Evolutionary conservation across 2,797 vertebrate genomes (phyloP), one percentile per base, ranked within the genome.

Genomic region (Dryobates pubescens): DNA sequence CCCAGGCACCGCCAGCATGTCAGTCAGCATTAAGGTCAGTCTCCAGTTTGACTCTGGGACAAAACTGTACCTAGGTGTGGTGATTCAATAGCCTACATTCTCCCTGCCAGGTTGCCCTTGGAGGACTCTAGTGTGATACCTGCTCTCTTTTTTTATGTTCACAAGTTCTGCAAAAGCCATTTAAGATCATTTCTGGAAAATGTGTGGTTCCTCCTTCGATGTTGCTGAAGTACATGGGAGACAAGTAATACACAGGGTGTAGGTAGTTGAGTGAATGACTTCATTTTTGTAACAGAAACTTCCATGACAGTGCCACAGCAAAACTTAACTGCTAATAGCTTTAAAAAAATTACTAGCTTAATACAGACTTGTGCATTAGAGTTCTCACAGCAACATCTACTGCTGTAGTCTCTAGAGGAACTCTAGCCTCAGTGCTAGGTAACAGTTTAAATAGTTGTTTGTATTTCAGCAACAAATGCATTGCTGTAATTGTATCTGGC

Each of bases 1-100:
- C 61, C 19, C 19, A 12, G 58, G 34, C 53, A 3, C 1, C 7
- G 7, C 56, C 12, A 18, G 67, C 22, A 17, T 0, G 0, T 13
- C 27, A 1, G 1, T 8, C 43, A 4, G 43, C 10, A 0, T 27
- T 14, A 23, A 1, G 0, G 11, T 7, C 77, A 9, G 11, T 30
- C 56, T 58, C 9, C 24, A 6, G 29, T 29, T 17, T 7, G 1
- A 3, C 74, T n/a, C 23, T 1, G 8, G 63, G 10, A 51, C 58
- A 74, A 13, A 51, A 13, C 49, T 43, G 49, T 3, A 27, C 17
- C 54, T 16, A 17, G 58, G n/a, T 81, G 17, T 54, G 32, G 51
- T 6, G 4, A 43, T 7, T 19, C 49, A 41, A 62, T 12, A 62
- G 58, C 24, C 45, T 56, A 59, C 36, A 15, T 32, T 53, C 59